Evolutionary conservation across 2,797 vertebrate genomes (phyloP).

Genomic region (Pantherophis vulpinus): DNA sequence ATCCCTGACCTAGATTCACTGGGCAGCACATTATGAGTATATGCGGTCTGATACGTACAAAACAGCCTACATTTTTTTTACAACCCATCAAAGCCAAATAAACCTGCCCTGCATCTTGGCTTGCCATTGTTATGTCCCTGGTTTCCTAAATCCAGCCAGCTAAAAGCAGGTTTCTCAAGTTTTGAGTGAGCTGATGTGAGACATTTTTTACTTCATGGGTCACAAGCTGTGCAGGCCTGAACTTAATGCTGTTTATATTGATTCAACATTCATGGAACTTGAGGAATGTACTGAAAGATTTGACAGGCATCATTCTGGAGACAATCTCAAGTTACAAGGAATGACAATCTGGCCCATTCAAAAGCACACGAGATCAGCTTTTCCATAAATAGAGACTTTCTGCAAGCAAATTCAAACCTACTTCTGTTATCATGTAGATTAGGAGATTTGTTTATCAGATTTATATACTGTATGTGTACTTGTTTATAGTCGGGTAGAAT

Average conservation of each 20-base stretch:
- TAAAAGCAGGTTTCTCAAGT: neutral
- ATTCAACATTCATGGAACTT: neutral
- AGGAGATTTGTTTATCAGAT: neutral
- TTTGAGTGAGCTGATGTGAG: neutral
- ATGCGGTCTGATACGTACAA: neutral
- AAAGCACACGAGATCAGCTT: neutral
- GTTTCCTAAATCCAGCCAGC: neutral
- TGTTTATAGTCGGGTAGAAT: neutral
- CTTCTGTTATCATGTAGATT: neutral
- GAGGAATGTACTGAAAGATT: too few relatives aligned
- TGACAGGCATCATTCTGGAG: neutral
- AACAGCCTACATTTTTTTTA: neutral
- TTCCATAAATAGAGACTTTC: neutral
- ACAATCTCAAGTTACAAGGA: neutral
- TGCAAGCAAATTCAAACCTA: neutral
- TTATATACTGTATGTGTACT: neutral
- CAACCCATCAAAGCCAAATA: too few relatives aligned
- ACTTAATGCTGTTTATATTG: neutral
- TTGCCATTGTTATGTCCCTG: neutral
- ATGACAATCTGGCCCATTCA: neutral
- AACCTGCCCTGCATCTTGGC: neutral
- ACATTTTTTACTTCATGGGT: neutral
- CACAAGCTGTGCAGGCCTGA: neutral
- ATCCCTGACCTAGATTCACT: too few relatives aligned
- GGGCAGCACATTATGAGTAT: neutral